phyloP scores from a whole-genome alignment of 2,113 vertebrate species.

The Psammodynastes pulverulentus region DNA sequence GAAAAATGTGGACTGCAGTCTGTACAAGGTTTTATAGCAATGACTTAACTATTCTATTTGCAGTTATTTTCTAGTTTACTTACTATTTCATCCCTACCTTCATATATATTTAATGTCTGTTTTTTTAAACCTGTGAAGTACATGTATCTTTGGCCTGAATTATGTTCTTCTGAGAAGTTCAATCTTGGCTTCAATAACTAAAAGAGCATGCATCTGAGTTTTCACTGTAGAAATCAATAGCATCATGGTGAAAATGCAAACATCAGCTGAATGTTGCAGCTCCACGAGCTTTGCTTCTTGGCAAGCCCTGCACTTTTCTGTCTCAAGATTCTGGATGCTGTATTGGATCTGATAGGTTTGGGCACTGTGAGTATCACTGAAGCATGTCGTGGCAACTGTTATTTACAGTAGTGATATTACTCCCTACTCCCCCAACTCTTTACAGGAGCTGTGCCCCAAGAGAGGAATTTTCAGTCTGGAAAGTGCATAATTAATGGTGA shows the following conservation, averaged over 20 bases:
- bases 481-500: not conserved
- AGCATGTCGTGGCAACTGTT: not conserved
- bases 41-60: not conserved
- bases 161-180: not conserved
- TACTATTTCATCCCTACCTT: not conserved
- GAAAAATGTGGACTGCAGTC: not conserved
- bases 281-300: not conserved
- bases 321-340: not conserved
- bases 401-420: not conserved
- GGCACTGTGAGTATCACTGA: not conserved
- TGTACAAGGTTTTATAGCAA: not conserved
- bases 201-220: not conserved
- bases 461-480: not conserved
- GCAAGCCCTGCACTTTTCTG: not conserved
- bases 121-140: not conserved
- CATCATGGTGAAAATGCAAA: not conserved
- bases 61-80: not conserved
- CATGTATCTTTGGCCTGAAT: not conserved
- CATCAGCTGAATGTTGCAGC: not conserved
- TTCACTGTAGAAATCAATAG: not conserved
- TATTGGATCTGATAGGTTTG: not conserved
- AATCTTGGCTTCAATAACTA: not conserved
- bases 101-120: not conserved
- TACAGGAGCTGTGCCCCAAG: not conserved
- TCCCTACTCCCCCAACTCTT: not conserved